Conservation (phyloP, 2,113 vertebrate genomes). For the Cygnus atratus region DNA sequence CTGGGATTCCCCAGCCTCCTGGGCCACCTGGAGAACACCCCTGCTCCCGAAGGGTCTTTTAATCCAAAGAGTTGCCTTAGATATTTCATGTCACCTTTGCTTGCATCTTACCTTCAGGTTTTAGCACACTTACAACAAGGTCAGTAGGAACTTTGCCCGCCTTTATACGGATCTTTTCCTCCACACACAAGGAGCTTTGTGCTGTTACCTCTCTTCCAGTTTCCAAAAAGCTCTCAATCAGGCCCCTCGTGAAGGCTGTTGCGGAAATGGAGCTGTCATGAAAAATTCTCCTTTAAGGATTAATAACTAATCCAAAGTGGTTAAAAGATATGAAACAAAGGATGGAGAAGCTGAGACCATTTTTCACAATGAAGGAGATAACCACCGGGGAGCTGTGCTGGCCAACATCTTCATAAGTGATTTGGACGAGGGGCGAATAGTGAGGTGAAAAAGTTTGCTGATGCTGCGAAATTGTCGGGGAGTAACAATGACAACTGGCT, state of each 20-base stretch:
- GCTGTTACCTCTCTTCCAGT: neutral
- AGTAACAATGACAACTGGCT: conserved; percentile 6
- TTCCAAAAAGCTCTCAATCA: neutral
- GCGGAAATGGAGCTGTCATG: neutral
- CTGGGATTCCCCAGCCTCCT: neutral
- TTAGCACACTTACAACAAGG: neutral
- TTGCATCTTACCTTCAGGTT: neutral
- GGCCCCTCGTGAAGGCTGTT: neutral
- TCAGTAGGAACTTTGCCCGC: neutral
- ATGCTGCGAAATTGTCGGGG: neutral
- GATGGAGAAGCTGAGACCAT: neutral
- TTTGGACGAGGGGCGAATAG: neutral
- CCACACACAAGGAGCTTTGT: neutral
- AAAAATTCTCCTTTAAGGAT: neutral
- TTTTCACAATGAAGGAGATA: conserved; percentile 10
- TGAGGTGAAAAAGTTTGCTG: conserved; percentile 17
- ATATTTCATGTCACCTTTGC: neutral
- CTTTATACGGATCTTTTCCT: neutral
- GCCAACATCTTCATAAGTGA: conserved; percentile 1
- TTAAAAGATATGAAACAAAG: conserved; percentile 15
- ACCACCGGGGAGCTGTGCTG: neutral
- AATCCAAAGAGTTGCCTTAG: neutral
- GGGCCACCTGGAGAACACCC: neutral
- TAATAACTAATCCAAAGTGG: neutral
- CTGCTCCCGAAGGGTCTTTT: neutral